Conservation (phyloP, 2,113 vertebrate species). For the Nothoprocta perdicaria region DNA sequence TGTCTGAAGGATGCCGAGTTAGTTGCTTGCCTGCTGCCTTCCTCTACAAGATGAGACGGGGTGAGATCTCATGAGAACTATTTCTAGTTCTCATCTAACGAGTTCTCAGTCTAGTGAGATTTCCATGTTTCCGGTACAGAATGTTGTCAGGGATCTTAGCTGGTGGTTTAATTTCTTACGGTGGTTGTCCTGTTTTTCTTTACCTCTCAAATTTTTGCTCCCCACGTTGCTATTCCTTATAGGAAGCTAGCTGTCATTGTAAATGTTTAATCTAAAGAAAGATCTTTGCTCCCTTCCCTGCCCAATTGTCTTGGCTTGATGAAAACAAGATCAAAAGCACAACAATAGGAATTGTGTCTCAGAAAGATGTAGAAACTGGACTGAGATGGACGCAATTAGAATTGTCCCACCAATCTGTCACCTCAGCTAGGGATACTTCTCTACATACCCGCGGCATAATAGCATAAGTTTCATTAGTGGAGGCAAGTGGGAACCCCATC, state of each 20-base stretch:
- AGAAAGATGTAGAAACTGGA: background rate
- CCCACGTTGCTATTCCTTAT: background rate
- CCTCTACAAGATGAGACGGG: constrained; percentile 28
- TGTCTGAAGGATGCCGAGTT: constrained; percentile 48
- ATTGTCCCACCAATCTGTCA: constrained; percentile 7
- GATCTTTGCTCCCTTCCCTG: background rate
- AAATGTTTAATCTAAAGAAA: background rate
- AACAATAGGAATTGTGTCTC: background rate
- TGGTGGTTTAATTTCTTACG: constrained; percentile 9
- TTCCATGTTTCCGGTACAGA: constrained; percentile 26
- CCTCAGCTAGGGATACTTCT: constrained; percentile 1
- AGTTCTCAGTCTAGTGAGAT: constrained; percentile 18
- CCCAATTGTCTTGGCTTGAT: background rate
- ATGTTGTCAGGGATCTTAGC: background rate
- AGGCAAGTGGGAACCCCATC: background rate
- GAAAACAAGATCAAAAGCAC: background rate
- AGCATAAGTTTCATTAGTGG: constrained; percentile 15
- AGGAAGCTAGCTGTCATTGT: background rate
- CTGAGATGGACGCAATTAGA: background rate
- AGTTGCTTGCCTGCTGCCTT: constrained; percentile 61
- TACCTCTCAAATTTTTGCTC: background rate
- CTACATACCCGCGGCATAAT: background rate
- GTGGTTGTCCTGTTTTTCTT: background rate
- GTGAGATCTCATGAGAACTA: constrained; percentile 35
- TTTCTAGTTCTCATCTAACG: background rate